A percentile compares a stretch with the other conserved stretches of the same genome.
These are phyloP conservation scores for Caenorhabditis latens DNA, from an alignment of 1,140 invertebrate genomes.

Conservation along the genomic window DNA sequence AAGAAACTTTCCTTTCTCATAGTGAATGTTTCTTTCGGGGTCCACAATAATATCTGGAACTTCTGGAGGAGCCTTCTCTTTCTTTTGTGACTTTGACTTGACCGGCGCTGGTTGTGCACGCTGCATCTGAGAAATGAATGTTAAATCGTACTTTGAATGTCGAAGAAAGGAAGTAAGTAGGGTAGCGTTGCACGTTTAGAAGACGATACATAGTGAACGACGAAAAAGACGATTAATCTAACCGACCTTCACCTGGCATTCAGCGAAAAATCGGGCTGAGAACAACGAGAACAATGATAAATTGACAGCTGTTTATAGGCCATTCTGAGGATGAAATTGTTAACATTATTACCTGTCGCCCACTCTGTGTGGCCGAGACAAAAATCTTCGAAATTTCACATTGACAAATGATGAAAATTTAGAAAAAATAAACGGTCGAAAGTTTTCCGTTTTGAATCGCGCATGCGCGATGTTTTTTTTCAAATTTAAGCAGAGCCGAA, in stretches of 20 bases:
- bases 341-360: too few relatives aligned
- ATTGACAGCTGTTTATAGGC: constrained; percentile 47
- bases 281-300: constrained; percentile 48
- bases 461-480: too few relatives aligned
- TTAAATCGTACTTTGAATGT: too few relatives aligned
- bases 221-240: constrained; percentile 42
- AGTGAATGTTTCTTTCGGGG: not conserved
- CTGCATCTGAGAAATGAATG: constrained; percentile 40
- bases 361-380: not conserved
- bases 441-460: too few relatives aligned
- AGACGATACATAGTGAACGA: not conserved
- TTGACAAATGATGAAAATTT: too few relatives aligned
- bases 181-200: not conserved
- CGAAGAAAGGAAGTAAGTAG: not conserved
- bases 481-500: too few relatives aligned
- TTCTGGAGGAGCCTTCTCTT: constrained; percentile 47
- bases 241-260: constrained; percentile 39
- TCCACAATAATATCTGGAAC: constrained; percentile 49
- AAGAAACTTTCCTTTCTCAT: constrained; percentile 71
- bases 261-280: not conserved
- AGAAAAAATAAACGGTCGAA: too few relatives aligned
- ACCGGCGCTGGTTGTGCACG: not conserved
- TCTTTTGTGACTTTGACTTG: constrained; percentile 24
- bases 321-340: not conserved
- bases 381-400: not conserved